phyloP scores from a whole-genome alignment of 2,888 invertebrate species.

The Parnassius smintheus region DNA sequence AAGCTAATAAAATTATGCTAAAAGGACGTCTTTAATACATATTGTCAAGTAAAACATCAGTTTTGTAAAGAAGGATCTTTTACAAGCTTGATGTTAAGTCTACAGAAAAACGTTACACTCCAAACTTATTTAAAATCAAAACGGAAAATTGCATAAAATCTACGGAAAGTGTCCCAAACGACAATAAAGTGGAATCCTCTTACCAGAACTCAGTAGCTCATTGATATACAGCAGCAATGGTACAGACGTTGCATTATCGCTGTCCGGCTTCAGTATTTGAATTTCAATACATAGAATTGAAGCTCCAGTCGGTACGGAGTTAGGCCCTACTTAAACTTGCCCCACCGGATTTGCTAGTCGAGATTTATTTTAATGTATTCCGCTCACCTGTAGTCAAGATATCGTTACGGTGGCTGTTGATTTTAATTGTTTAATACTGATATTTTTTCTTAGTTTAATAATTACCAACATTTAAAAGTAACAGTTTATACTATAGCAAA shows the following conservation, averaged over 20 bases:
- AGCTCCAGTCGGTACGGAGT: background rate
- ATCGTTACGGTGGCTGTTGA: background rate
- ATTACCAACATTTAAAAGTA: too few relatives aligned
- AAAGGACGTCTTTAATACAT: too few relatives aligned
- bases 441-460: background rate
- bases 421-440: background rate
- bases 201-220: conserved; percentile 38
- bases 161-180: background rate
- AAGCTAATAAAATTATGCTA: too few relatives aligned
- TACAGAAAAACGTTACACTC: too few relatives aligned
- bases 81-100: too few relatives aligned
- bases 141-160: conserved; percentile 2
- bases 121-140: conserved; percentile 1
- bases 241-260: conserved; percentile 48
- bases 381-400: conserved; percentile 18
- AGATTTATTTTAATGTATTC: conserved; percentile 26
- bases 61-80: too few relatives aligned
- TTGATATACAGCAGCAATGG: conserved; percentile 52
- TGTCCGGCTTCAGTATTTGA: conserved; percentile 48
- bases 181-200: conserved; percentile 33
- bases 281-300: conserved; percentile 46
- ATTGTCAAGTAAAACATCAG: too few relatives aligned
- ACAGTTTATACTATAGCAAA: too few relatives aligned
- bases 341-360: conserved; percentile 17
- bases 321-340: conserved; percentile 5